phyloP scores from a whole-genome alignment of 1,140 invertebrate species.

The Caenorhabditis inopinata region DNA sequence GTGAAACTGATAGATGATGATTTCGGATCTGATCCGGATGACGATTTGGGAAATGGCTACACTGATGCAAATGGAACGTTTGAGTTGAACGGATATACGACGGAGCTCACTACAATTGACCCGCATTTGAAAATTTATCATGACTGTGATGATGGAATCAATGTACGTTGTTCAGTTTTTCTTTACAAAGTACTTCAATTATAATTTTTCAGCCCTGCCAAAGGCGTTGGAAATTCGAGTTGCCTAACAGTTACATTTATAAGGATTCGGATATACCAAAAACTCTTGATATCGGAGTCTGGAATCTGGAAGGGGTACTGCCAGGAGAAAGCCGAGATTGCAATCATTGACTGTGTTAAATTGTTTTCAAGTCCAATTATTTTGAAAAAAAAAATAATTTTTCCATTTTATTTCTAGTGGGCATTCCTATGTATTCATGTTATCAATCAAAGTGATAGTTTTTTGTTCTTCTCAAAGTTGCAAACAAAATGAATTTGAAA shows the following conservation, averaged over 20 bases:
- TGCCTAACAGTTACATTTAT: conserved; percentile 64
- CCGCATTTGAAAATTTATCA: conserved; percentile 65
- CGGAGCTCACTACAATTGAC: conserved; percentile 64
- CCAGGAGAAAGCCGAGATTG: conserved; percentile 62
- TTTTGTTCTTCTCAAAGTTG: too few species aligned
- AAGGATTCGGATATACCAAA: conserved; percentile 48
- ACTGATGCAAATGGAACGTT: conserved; percentile 59
- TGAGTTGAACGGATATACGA: conserved; percentile 57
- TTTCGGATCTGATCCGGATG: conserved; percentile 64
- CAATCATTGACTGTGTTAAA: conserved; percentile 51
- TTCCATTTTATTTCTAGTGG: too few species aligned
- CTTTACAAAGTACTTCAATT: not conserved
- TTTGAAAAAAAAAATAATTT: too few species aligned
- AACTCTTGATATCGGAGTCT: conserved; percentile 62
- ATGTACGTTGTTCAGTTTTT: conserved; percentile 43
- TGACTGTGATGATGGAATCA: conserved; percentile 64
- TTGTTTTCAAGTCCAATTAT: too few species aligned
- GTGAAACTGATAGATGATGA: conserved; percentile 65
- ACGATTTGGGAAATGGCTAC: conserved; percentile 58
- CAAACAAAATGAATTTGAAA: too few species aligned
- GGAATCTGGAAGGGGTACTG: conserved; percentile 65
- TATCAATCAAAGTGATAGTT: too few species aligned
- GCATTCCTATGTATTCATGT: too few species aligned
- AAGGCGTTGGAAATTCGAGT: conserved; percentile 66
- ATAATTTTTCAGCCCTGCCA: conserved; percentile 61